phyloP scores from a whole-genome alignment of 1,140 invertebrate genomes.

The Cataglyphis hispanica region DNA sequence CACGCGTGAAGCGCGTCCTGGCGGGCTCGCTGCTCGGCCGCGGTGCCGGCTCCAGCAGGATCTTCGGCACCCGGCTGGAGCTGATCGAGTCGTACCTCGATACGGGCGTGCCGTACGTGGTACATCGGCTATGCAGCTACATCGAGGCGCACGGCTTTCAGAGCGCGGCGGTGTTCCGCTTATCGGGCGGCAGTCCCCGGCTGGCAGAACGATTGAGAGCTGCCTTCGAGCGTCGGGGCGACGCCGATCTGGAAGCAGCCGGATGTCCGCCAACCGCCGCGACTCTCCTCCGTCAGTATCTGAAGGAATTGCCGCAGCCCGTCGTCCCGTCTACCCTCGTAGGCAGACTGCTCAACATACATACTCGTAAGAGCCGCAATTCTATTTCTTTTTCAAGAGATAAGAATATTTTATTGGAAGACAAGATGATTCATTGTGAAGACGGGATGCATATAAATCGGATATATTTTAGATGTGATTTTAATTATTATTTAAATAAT shows the following conservation, averaged over 20 bases:
- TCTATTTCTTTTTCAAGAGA: background rate
- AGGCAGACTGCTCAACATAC: slow-evolving; percentile 82
- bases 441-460: background rate
- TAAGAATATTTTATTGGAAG: background rate
- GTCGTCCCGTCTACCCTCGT: slow-evolving; percentile 83
- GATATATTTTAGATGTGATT: background rate
- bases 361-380: slow-evolving; percentile 79
- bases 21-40: slow-evolving; percentile 82
- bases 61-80: slow-evolving; percentile 83
- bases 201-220: slow-evolving; percentile 84
- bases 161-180: slow-evolving; percentile 83
- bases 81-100: slow-evolving; percentile 81
- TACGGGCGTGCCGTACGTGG: slow-evolving; percentile 84
- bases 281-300: slow-evolving; percentile 85
- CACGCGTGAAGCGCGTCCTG: slow-evolving; percentile 84
- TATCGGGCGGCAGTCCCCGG: slow-evolving; percentile 83
- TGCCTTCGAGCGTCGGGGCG: slow-evolving; percentile 85
- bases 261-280: slow-evolving; percentile 85
- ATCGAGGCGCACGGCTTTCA: slow-evolving; percentile 85
- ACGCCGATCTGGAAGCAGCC: slow-evolving; percentile 85
- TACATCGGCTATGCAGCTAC: slow-evolving; percentile 85
- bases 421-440: background rate
- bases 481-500: background rate
- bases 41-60: slow-evolving; percentile 73
- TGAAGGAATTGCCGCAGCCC: slow-evolving; percentile 86